These are phyloP conservation scores for Pantherophis alleghaniensis DNA, from an alignment of 2,797 vertebrate species.

Conservation along the genomic window DNA sequence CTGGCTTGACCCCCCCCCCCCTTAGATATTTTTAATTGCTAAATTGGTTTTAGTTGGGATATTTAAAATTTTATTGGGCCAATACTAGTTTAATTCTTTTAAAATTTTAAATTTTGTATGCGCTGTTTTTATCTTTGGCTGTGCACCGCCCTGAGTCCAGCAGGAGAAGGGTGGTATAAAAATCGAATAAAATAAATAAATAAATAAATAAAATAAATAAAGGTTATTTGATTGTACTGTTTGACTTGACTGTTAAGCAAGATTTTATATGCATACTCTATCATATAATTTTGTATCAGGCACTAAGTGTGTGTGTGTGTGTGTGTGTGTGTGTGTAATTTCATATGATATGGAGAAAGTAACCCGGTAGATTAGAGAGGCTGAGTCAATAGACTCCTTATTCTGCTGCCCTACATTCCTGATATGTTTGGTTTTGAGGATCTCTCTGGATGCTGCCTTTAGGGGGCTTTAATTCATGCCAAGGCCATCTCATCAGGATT, in stretches of 20 bases:
- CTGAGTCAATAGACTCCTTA: not conserved
- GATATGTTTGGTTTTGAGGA: not conserved
- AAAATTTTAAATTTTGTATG: too few species aligned
- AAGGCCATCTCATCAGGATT: not conserved
- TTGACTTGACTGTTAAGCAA: not conserved
- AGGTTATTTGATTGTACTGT: not conserved
- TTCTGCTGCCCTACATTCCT: not conserved
- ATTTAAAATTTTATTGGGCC: too few species aligned
- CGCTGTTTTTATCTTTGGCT: too few species aligned
- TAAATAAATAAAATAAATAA: not conserved
- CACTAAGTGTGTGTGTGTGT: not conserved
- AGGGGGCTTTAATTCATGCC: not conserved
- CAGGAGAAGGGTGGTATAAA: too few species aligned
- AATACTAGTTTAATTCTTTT: too few species aligned
- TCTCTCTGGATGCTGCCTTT: not conserved
- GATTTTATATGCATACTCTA: not conserved
- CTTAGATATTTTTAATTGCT: too few species aligned
- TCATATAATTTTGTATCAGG: not conserved
- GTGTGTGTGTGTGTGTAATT: not conserved
- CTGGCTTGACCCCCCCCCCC: too few species aligned
- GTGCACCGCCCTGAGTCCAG: too few species aligned
- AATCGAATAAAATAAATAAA: too few species aligned
- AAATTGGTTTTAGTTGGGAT: too few species aligned
- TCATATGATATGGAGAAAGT: not conserved
- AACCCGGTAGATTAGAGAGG: not conserved